Base-by-base conservation (phyloP, 2,113 vertebrate species). In the Cercopithecus mona region DNA sequence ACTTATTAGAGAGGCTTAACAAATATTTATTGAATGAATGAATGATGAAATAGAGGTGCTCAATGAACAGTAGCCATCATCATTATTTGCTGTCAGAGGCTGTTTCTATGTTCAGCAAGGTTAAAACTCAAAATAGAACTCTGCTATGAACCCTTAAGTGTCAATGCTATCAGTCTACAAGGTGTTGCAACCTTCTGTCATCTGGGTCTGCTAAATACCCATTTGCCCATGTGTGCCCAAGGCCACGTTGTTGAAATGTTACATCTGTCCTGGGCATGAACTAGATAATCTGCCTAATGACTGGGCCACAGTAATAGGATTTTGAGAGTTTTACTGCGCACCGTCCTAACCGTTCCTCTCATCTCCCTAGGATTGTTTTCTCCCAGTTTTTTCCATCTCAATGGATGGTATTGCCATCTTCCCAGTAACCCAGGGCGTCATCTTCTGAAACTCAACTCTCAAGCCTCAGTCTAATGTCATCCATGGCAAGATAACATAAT, bases 221-320 rank as follows among this genome's bases (percentile, higher is more conserved):
- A 18, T 5, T 12, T 52, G 32, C 6, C 8, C n/a, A 10, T 1
- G 23, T n/a, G 0, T 52, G 11, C 5, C 52, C 2, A 23, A 38
- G 3, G 32, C 6, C 23, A 66, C 13, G 1, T 18, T 55, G 22
- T 32, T 45, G 13, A 79, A 93, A 16, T 64, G 27, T 8, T 8
- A 0, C 40, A 3, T 32, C 17, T 32, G 0, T 57, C 32, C 5
- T 45, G 9, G 4, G 17, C 1, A 16, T 32, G 73, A 45, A 14
- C 13, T 17, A 27, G 8, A 27, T 16, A 7, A 14, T 43, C 35
- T 13, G n/a, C 52, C 8, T 52, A 38, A 32, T 38, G 50, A 43
- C 14, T n/a, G 55, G 35, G 38, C 38, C 48, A 32, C 18, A 18
- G 25, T 27, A 4, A 52, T 3, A 45, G 6, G 18, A n/a, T 38